Conservation (phyloP, 23 tunicate genomes). For the Trididemnum clinides region DNA sequence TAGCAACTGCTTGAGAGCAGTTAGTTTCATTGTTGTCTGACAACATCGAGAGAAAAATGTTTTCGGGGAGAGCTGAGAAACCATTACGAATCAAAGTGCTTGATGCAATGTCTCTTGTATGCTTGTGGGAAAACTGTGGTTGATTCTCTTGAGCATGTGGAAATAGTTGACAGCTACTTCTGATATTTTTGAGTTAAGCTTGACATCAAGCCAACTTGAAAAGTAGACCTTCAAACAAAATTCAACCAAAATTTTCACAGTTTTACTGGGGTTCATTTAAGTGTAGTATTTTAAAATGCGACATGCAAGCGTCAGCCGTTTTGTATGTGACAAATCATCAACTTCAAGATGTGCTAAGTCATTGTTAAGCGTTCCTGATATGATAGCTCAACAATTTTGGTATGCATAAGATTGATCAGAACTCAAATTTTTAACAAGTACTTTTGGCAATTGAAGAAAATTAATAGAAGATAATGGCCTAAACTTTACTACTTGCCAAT, state of each 20-base stretch:
- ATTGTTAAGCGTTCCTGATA: neutral
- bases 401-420: constrained; percentile 41
- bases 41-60: no score
- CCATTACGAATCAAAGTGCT: no score
- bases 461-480: constrained; percentile 7
- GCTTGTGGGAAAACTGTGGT: no score
- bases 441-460: constrained; percentile 3
- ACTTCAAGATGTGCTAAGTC: constrained; percentile 3
- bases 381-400: constrained; percentile 13
- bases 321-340: constrained; percentile 22
- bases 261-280: neutral
- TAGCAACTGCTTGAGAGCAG: no score
- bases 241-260: constrained; percentile 4
- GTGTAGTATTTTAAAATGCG: constrained; percentile 19
- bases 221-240: constrained; percentile 24
- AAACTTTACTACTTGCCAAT: constrained; percentile 19
- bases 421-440: constrained; percentile 32
- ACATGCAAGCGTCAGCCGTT: constrained; percentile 34
- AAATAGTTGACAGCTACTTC: no score
- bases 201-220: constrained; percentile 20
- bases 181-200: no score
- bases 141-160: no score
- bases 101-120: no score
- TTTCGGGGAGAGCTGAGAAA: no score
- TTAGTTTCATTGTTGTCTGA: no score